These are phyloP conservation scores for Ceratina calcarata DNA, from an alignment of 1,140 invertebrate species.

Conservation along the genomic window DNA sequence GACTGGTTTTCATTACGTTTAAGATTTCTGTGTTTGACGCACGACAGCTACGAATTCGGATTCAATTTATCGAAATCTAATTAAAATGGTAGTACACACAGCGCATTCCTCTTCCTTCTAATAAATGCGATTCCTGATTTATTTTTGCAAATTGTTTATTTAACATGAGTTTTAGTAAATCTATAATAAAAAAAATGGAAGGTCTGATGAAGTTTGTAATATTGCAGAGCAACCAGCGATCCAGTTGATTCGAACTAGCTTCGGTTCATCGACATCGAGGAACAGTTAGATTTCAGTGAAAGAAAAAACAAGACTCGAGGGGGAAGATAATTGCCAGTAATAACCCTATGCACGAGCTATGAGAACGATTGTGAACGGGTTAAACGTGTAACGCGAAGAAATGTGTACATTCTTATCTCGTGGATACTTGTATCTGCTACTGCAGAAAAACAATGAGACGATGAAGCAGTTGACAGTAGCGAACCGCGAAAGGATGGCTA, in stretches of 20 bases:
- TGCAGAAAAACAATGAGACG: conserved; percentile 19
- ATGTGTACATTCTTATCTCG: conserved; percentile 21
- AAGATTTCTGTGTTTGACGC: conserved; percentile 38
- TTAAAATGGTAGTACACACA: too few species aligned
- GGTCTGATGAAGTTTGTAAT: too few species aligned
- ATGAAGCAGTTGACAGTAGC: conserved; percentile 38
- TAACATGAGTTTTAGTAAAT: too few species aligned
- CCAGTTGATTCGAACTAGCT: too few species aligned
- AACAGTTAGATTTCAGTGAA: conserved; percentile 31
- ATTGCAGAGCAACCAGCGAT: too few species aligned
- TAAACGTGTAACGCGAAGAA: conserved; percentile 8
- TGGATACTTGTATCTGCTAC: background rate
- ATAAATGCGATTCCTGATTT: too few species aligned
- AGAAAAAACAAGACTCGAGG: background rate
- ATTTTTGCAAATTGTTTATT: too few species aligned
- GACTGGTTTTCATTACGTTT: conserved; percentile 43
- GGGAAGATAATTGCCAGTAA: conserved; percentile 33
- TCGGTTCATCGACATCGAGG: conserved; percentile 22
- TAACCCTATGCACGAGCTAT: background rate
- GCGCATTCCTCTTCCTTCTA: too few species aligned
- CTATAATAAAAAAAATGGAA: too few species aligned
- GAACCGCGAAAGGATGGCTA: conserved; percentile 39
- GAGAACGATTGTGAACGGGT: background rate
- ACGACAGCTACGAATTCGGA: conserved; percentile 4
- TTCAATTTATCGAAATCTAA: background rate